Base-by-base conservation (phyloP, 2,797 vertebrate species). In the Leptoclinus maculatus region DNA sequence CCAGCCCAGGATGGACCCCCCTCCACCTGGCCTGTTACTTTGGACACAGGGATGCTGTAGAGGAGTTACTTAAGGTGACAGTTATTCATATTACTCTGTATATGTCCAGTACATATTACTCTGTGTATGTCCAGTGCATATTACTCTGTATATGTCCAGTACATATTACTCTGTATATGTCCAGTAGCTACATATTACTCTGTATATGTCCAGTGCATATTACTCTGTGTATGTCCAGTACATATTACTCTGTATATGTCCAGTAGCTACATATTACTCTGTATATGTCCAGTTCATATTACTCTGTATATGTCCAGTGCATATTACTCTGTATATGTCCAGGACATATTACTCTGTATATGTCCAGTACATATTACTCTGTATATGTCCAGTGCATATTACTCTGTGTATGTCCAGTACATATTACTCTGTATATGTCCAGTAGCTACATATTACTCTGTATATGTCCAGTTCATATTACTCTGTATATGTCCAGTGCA, bases 21-120 rank as follows among this genome's bases (percentile, higher is more conserved):
- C 96, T 98, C 74, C 98, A 99, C 62, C 93, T 98, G 84, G 96
- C 97, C 11, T 97, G 95, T 86, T 96, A 96, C 91, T 97, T 95
- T 83, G 98, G 97, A 82, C 96, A 97, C 87, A 93, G 81, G 70
- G 89, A 93, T 80, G 96, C 97, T 73, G 97, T 96, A 54, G 95
- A 96, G 75, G 95, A 96, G 90, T 88, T 99, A 67, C 93, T 99
- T 59, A 96, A 97, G 90, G 92, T 93, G 32, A 69, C 59, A 51
- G 29, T 19, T 64, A 19, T 25, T 29, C 23, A 16, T 19, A 6
- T 54, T 27, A 14, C 25, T 54, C 23, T n/a, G 4, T 27, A 25
- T 29, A 8, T 25, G 53, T 27, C 27, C 29, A 29, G 3, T 19
- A 1, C 23, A 2, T 41, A 9, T 38, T 16, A n/a, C n/a, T n/a